Evolutionary conservation across 2,113 vertebrate species (phyloP).

Genomic region (Vireo altiloquus): DNA sequence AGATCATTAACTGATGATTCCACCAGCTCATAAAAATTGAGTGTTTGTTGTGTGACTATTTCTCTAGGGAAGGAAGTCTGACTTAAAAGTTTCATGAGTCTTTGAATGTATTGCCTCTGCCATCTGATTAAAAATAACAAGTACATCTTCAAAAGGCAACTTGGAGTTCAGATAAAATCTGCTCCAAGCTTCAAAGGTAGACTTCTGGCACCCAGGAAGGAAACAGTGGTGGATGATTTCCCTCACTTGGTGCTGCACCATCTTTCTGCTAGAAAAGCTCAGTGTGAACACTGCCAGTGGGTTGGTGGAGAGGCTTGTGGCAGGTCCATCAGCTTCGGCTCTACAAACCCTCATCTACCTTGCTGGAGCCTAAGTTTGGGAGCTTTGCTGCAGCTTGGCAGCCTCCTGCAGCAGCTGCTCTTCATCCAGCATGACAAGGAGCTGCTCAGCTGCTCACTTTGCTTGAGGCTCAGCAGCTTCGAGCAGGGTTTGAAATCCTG

Average conservation of each 20-base stretch:
- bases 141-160: background rate
- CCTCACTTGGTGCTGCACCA: rapidly evolving
- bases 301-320: background rate
- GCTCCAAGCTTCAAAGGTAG: background rate
- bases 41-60: background rate
- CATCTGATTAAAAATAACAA: background rate
- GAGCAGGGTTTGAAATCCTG: background rate
- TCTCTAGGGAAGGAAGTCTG: background rate
- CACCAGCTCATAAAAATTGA: background rate
- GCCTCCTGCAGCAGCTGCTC: background rate
- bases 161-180: background rate
- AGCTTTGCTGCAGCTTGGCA: background rate
- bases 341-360: background rate
- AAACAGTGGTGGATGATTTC: background rate
- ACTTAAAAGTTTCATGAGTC: background rate
- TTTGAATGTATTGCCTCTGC: background rate
- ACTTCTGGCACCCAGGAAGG: background rate
- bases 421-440: background rate
- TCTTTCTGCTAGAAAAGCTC: background rate
- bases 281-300: rapidly evolving
- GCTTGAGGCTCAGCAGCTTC: background rate
- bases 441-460: background rate
- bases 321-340: background rate
- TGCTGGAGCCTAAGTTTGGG: rapidly evolving
- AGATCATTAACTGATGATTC: background rate